phyloP scores from a whole-genome alignment of 2,888 invertebrate genomes.

The Lithophane semibrunnea region DNA sequence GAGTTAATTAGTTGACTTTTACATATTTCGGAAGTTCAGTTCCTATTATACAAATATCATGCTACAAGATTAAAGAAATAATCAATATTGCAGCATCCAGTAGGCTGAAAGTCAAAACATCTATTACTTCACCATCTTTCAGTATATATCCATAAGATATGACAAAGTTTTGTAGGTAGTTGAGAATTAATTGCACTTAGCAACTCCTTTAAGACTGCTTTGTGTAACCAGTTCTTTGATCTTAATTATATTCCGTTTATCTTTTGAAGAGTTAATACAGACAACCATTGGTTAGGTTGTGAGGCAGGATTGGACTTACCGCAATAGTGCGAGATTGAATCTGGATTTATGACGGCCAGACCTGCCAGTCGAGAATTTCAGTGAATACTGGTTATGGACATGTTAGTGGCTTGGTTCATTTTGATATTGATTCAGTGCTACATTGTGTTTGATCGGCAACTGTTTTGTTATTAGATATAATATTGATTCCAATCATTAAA shows the following conservation, averaged over 20 bases:
- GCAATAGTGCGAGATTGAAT: constrained; percentile 45
- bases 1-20: neutral
- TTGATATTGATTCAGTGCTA: constrained; percentile 25
- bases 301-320: constrained; percentile 11
- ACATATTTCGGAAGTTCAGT: neutral
- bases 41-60: neutral
- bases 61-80: neutral
- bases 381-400: constrained; percentile 10
- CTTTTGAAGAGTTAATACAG: constrained; percentile 32
- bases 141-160: neutral
- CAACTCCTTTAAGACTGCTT: constrained; percentile 37
- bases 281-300: constrained; percentile 17
- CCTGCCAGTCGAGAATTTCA: constrained; percentile 25
- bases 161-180: constrained; percentile 41
- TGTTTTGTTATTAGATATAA: constrained; percentile 13
- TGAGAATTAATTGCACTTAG: constrained; percentile 55
- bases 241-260: constrained; percentile 47
- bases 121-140: constrained; percentile 10
- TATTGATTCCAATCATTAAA: neutral
- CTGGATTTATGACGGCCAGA: constrained; percentile 44
- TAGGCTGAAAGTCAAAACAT: constrained; percentile 9
- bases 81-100: neutral
- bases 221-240: constrained; percentile 32
- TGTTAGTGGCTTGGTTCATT: constrained; percentile 11
- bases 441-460: neutral